Evolutionary conservation across 2,797 vertebrate species (phyloP).

Genomic region (Sebastiscus tertius): DNA sequence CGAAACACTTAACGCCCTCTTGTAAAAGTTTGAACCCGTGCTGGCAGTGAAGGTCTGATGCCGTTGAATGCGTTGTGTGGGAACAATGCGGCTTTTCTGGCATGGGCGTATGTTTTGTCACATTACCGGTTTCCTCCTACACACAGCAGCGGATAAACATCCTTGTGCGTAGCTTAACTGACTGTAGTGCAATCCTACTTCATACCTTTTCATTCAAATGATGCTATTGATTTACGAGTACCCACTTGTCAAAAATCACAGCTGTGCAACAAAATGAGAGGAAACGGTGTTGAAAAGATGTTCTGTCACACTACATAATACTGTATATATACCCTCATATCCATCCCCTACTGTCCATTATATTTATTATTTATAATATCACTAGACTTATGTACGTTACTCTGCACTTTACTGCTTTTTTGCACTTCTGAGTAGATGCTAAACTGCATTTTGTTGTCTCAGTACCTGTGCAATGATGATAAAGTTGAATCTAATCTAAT

Average conservation of each 20-base stretch:
- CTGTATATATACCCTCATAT: neutral
- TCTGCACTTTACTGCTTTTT: neutral
- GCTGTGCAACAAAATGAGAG: neutral
- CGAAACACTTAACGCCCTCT: neutral
- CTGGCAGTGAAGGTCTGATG: conserved; percentile 4
- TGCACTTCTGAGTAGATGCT: neutral
- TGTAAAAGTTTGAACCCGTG: conserved; percentile 9
- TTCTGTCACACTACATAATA: neutral
- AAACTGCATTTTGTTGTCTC: neutral
- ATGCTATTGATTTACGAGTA: neutral
- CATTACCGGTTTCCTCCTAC: conserved; percentile 15
- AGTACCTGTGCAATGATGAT: neutral
- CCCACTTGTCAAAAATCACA: neutral
- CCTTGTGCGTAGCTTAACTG: neutral
- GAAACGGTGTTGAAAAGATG: neutral
- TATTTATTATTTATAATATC: neutral
- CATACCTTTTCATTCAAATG: neutral
- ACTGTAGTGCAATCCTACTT: neutral
- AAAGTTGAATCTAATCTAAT: neutral
- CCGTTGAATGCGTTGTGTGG: neutral
- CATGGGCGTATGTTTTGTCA: conserved; percentile 5
- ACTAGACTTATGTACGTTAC: neutral
- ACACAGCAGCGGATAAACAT: conserved; percentile 15
- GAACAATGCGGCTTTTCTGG: conserved; percentile 13
- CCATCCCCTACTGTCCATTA: neutral